phyloP scores from a whole-genome alignment of 2,797 vertebrate species.

The Yasuhikotakia modesta region DNA sequence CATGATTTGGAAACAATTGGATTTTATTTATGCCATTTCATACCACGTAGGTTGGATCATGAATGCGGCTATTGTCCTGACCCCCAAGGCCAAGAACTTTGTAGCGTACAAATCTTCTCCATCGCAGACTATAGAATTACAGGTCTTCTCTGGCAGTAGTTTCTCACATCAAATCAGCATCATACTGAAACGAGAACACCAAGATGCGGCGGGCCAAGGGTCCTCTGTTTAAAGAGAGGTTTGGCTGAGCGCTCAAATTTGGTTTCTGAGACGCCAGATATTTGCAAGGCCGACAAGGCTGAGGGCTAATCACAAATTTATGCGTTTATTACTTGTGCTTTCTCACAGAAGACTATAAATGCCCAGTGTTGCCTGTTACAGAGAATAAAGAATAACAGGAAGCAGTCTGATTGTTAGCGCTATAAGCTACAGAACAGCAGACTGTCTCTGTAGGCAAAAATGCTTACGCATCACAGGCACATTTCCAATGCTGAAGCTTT shows the following conservation, averaged over 20 bases:
- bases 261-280: constrained; percentile 62
- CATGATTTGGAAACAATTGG: background rate
- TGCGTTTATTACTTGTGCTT: constrained; percentile 52
- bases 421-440: background rate
- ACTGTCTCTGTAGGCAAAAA: background rate
- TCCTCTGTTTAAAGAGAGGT: constrained; percentile 33
- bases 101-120: background rate
- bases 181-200: constrained; percentile 8
- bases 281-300: constrained; percentile 65
- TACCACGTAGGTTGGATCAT: constrained; percentile 1
- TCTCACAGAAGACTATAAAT: constrained; percentile 40
- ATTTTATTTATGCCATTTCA: background rate
- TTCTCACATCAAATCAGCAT: constrained; percentile 16
- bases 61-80: constrained; percentile 32
- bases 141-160: constrained; percentile 25
- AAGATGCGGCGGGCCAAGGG: constrained; percentile 7
- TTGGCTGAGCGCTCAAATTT: constrained; percentile 50
- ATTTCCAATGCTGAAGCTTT: background rate
- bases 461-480: background rate
- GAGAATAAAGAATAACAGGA: constrained; percentile 2
- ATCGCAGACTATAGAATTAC: constrained; percentile 26
- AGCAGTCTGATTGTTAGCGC: background rate
- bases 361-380: background rate
- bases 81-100: background rate
- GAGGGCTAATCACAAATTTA: constrained; percentile 66